Conservation (phyloP, 1,140 invertebrate species). For the Cheumatopsyche charites region DNA sequence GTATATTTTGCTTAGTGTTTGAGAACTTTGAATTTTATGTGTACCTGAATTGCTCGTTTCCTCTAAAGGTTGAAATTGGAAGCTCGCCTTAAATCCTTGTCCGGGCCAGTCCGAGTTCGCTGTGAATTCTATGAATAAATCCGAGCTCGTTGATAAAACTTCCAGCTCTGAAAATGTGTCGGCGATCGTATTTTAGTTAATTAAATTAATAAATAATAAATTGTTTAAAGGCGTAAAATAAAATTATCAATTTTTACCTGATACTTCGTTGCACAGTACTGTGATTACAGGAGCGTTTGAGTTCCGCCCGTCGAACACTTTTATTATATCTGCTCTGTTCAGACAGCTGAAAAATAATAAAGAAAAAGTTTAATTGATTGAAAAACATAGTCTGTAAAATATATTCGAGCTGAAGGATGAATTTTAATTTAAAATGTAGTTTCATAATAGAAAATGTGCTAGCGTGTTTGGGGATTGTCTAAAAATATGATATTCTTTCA, state of each 20-base stretch:
- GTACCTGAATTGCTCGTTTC: slow-evolving; percentile 62
- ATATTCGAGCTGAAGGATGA: no score
- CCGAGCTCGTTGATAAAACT: slow-evolving; percentile 78
- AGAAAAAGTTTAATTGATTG: no score
- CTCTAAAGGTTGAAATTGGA: slow-evolving; percentile 73
- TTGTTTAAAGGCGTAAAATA: background rate
- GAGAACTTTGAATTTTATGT: background rate
- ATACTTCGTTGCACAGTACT: slow-evolving; percentile 78
- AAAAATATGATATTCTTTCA: no score
- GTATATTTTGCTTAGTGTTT: background rate
- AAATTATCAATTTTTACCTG: slow-evolving; percentile 50
- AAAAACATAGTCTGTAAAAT: background rate
- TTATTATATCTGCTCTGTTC: slow-evolving; percentile 80
- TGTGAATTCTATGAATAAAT: slow-evolving; percentile 82
- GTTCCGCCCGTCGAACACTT: slow-evolving; percentile 76
- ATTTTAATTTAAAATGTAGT: no score
- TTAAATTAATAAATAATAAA: slow-evolving; percentile 17
- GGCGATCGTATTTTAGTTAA: background rate
- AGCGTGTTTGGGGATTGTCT: no score
- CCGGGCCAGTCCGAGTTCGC: slow-evolving; percentile 80
- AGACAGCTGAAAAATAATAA: slow-evolving; percentile 68
- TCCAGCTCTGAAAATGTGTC: slow-evolving; percentile 66
- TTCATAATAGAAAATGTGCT: no score
- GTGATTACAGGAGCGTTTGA: slow-evolving; percentile 72
- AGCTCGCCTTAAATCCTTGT: slow-evolving; percentile 85